phyloP scores from a whole-genome alignment of 2,797 vertebrate genomes.

The Coregonus sp. region DNA sequence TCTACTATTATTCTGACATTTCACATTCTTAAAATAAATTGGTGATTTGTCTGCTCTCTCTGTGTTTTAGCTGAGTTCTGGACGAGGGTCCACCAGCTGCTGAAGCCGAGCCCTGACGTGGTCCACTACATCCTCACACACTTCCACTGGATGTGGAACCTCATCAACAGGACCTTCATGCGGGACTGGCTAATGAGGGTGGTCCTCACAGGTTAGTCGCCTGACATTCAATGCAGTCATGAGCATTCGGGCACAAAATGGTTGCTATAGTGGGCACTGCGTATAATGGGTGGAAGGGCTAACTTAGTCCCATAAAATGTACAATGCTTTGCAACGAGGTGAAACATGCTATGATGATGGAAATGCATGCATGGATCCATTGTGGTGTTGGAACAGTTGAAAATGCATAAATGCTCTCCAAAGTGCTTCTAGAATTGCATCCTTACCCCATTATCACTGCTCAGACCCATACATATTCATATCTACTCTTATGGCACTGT shows the following conservation, averaged over 20 bases:
- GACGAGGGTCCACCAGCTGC: conserved; percentile 72
- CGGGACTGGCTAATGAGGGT: conserved; percentile 82
- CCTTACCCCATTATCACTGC: not conserved
- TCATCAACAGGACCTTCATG: conserved; percentile 87
- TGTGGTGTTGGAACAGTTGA: not conserved
- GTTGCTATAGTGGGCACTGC: no score
- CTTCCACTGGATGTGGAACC: conserved; percentile 86
- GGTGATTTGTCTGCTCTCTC: conserved; percentile 11
- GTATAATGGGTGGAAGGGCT: no score
- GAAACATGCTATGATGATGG: no score
- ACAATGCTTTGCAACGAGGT: no score
- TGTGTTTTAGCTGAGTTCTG: conserved; percentile 80
- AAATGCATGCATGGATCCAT: not conserved
- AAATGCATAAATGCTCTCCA: not conserved
- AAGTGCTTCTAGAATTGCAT: no score
- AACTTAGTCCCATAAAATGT: not conserved
- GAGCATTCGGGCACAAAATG: not conserved
- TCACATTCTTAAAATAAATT: no score
- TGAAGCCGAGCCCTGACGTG: conserved; percentile 82
- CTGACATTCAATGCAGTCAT: not conserved
- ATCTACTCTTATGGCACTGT: not conserved
- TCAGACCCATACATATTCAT: not conserved
- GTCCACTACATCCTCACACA: conserved; percentile 87
- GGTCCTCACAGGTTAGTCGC: conserved; percentile 85
- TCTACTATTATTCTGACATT: no score